Percentiles rank a stretch among this genome's conserved stretches.
phyloP scores from a whole-genome alignment of 2,113 vertebrate genomes.

The Rhizomys pruinosus region DNA sequence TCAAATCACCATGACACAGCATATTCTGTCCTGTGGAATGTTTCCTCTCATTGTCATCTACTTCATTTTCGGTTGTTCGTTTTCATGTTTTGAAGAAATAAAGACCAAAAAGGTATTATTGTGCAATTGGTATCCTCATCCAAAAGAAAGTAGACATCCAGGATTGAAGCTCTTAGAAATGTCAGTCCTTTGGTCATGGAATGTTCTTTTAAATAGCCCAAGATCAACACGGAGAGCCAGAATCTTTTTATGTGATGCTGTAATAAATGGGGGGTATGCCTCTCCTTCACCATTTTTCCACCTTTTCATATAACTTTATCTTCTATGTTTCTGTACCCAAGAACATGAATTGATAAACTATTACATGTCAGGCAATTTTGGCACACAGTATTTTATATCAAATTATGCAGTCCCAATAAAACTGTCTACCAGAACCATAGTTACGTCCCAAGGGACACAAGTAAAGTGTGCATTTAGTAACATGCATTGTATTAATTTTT shows the following conservation, averaged over 20 bases:
- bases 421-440: not conserved
- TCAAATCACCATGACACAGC: constrained; percentile 81
- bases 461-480: not conserved
- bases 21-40: constrained; percentile 81
- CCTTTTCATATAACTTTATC: not conserved
- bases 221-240: not conserved
- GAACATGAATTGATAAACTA: not conserved
- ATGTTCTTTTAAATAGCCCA: not conserved
- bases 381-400: not conserved
- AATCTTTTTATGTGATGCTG: not conserved
- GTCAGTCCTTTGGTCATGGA: not conserved
- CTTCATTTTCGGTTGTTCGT: constrained; percentile 67
- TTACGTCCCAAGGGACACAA: not conserved
- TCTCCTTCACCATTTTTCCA: constrained; percentile 18
- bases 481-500: not conserved
- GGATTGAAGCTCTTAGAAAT: not conserved
- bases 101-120: constrained; percentile 72
- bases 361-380: not conserved
- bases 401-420: not conserved
- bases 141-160: not conserved
- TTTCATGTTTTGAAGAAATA: constrained; percentile 81
- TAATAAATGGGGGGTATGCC: not conserved
- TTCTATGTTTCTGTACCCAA: not conserved
- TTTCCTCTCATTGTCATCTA: constrained; percentile 79
- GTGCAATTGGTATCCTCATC: constrained; percentile 60